These are phyloP conservation scores for Thunnus albacares DNA, from an alignment of 2,797 vertebrate genomes.

Conservation along the genomic window DNA sequence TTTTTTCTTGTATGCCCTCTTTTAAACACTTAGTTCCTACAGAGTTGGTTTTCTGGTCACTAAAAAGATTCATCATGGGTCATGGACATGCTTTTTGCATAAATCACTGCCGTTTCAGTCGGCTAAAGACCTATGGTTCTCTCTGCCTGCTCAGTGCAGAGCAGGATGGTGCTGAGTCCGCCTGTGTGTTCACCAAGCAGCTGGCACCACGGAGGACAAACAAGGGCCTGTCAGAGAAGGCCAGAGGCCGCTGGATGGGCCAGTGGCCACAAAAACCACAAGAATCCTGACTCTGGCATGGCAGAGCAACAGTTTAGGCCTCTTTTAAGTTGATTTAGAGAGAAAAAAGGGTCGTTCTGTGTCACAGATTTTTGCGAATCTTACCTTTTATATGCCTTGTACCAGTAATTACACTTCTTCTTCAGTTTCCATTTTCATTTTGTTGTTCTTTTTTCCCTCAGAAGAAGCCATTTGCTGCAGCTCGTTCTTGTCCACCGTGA, in stretches of 20 bases:
- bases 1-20: neutral
- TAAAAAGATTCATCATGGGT: neutral
- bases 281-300: constrained; percentile 64
- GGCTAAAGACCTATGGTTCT: constrained; percentile 34
- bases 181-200: constrained; percentile 53
- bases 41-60: constrained; percentile 19
- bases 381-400: constrained; percentile 6
- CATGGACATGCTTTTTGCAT: constrained; percentile 4
- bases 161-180: constrained; percentile 42
- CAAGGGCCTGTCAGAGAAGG: constrained; percentile 48
- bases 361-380: constrained; percentile 38
- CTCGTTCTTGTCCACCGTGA: constrained; percentile 29
- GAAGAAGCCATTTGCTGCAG: constrained; percentile 18
- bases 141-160: constrained; percentile 27
- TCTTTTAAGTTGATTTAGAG: constrained; percentile 18
- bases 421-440: constrained; percentile 16
- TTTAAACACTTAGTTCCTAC: constrained; percentile 13
- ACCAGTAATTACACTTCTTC: constrained; percentile 5
- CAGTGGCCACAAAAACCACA: constrained; percentile 67
- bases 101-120: constrained; percentile 39
- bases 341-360: constrained; percentile 21
- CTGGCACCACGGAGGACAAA: constrained; percentile 57
- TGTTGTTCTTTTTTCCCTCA: constrained; percentile 27
- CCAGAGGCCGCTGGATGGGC: constrained; percentile 49
- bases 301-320: constrained; percentile 27